phyloP scores from a whole-genome alignment of 1,140 invertebrate species.

The Formica exsecta region DNA sequence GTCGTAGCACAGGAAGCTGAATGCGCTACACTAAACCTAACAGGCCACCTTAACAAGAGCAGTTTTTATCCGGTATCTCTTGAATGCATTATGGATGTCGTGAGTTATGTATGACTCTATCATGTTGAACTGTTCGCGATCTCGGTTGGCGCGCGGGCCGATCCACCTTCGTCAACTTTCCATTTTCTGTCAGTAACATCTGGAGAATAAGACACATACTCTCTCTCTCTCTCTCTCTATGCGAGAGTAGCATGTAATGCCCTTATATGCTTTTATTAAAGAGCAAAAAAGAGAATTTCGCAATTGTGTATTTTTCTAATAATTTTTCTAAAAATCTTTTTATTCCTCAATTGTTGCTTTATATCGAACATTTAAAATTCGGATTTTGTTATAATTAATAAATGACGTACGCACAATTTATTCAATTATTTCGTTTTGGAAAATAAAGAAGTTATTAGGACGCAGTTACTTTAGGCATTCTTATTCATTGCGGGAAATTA shows the following conservation, averaged over 20 bases:
- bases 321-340: background rate
- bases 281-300: background rate
- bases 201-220: background rate
- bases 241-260: too few relatives aligned
- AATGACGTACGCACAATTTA: background rate
- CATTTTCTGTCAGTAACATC: background rate
- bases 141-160: constrained; percentile 61
- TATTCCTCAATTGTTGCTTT: background rate
- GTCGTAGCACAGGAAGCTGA: constrained; percentile 68
- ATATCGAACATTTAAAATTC: background rate
- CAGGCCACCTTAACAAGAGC: constrained; percentile 76
- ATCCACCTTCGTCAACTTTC: background rate
- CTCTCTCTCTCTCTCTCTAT: too few relatives aligned
- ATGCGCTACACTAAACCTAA: constrained; percentile 78
- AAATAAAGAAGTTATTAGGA: background rate
- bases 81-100: constrained; percentile 85
- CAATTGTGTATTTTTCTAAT: background rate
- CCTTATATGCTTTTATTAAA: background rate
- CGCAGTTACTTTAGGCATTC: background rate
- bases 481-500: constrained; percentile 31
- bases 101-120: constrained; percentile 84
- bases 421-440: constrained; percentile 26
- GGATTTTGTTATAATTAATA: constrained; percentile 31
- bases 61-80: constrained; percentile 78
- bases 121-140: constrained; percentile 69